A percentile compares a stretch with the other conserved stretches of the same genome.
Evolutionary conservation across 2,113 vertebrate species (phyloP).

Genomic region (Otocyon megalotis): DNA sequence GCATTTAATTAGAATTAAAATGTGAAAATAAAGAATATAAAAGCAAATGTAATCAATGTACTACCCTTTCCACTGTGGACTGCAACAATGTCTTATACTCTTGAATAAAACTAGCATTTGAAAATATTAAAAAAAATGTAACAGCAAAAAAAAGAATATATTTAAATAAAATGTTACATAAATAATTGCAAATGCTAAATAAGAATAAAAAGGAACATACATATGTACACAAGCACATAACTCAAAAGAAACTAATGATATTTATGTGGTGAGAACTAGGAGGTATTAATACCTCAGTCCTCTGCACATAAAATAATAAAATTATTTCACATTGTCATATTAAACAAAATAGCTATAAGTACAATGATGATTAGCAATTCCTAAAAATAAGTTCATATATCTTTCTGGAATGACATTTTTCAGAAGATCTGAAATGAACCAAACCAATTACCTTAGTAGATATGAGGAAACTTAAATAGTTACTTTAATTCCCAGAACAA

Average conservation of each 20-base stretch:
- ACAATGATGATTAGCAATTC: not conserved
- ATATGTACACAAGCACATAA: not conserved
- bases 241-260: not conserved
- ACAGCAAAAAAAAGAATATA: not conserved
- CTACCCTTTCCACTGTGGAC: not conserved
- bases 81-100: not conserved
- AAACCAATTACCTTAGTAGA: not conserved
- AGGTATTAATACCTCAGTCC: not conserved
- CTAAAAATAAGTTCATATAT: constrained; percentile 22
- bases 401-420: not conserved
- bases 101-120: not conserved
- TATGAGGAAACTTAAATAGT: not conserved
- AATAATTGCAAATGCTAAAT: not conserved
- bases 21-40: not conserved
- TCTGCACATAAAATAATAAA: not conserved
- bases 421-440: not conserved
- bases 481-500: constrained; percentile 15
- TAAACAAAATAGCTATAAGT: not conserved
- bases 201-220: not conserved
- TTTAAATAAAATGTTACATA: not conserved
- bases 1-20: not conserved
- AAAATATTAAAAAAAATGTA: not conserved
- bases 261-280: not conserved
- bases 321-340: not conserved
- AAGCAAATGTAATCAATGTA: not conserved